Conservation (phyloP, 1,140 invertebrate genomes). For the Drosophila pandora region DNA sequence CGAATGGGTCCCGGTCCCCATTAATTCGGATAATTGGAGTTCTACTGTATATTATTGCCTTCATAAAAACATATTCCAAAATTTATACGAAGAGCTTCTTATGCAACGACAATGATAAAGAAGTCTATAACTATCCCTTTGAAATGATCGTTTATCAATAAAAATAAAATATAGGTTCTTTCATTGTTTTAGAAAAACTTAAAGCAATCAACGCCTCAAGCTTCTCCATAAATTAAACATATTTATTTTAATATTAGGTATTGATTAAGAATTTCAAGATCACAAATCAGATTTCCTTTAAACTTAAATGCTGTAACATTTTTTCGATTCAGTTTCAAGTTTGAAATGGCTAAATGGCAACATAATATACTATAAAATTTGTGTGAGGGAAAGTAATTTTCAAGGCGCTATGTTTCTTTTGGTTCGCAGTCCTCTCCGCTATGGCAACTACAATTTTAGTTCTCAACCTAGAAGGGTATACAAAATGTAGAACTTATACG, state of each 20-base stretch:
- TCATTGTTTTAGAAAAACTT: conserved; percentile 54
- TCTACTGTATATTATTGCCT: too few relatives aligned
- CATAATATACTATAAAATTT: conserved; percentile 9
- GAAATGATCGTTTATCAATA: background rate
- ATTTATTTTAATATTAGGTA: conserved; percentile 67
- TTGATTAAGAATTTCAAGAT: conserved; percentile 78
- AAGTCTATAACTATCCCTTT: background rate
- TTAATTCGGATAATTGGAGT: too few relatives aligned
- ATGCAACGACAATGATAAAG: too few relatives aligned
- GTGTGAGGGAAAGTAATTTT: conserved; percentile 4
- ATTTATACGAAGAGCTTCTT: too few relatives aligned
- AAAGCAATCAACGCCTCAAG: conserved; percentile 71
- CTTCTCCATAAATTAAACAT: conserved; percentile 58
- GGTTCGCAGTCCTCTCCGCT: background rate
- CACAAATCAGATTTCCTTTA: conserved; percentile 78
- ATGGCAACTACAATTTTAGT: background rate
- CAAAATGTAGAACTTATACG: conserved; percentile 17
- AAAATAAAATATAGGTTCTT: conserved; percentile 1
- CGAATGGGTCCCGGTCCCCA: too few relatives aligned
- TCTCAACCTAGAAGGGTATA: background rate
- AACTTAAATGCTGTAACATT: conserved; percentile 39
- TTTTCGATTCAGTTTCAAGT: conserved; percentile 24
- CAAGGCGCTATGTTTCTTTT: background rate
- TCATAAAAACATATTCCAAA: too few relatives aligned
- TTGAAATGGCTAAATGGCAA: conserved; percentile 29